These are phyloP conservation scores for Rhinogobio ventralis DNA, from an alignment of 2,797 vertebrate genomes.

Conservation along the genomic window DNA sequence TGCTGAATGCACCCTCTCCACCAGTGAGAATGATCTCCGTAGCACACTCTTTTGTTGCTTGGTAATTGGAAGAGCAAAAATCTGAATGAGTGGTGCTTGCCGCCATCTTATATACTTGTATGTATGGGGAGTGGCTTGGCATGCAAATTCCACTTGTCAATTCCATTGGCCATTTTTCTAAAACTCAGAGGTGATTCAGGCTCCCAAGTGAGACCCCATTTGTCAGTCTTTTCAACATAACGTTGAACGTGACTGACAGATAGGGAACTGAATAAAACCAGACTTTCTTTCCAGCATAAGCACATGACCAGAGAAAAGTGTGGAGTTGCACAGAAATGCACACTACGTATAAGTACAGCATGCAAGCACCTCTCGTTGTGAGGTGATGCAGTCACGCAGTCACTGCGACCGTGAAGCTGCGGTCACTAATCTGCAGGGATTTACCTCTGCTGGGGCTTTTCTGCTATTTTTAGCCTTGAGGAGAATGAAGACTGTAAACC, in stretches of 20 bases:
- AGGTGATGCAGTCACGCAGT: conserved; percentile 15
- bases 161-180: too few relatives aligned
- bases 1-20: too few relatives aligned
- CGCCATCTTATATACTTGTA: too few relatives aligned
- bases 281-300: neutral
- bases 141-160: too few relatives aligned
- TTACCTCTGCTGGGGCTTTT: conserved; percentile 69
- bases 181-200: neutral
- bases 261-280: neutral
- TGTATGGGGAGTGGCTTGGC: too few relatives aligned
- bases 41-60: too few relatives aligned
- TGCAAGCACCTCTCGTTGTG: neutral
- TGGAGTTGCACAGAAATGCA: neutral
- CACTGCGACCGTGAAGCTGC: conserved; percentile 58
- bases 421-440: conserved; percentile 79
- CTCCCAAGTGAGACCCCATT: neutral
- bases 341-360: neutral
- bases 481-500: conserved; percentile 62
- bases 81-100: too few relatives aligned
- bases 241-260: neutral
- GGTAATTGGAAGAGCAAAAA: too few relatives aligned
- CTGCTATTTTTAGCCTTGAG: conserved; percentile 76
- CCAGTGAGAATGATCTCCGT: too few relatives aligned
- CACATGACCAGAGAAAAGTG: neutral
- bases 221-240: too few relatives aligned